phyloP scores from a whole-genome alignment of 2,888 invertebrate species.

The Lysandra bellargus region DNA sequence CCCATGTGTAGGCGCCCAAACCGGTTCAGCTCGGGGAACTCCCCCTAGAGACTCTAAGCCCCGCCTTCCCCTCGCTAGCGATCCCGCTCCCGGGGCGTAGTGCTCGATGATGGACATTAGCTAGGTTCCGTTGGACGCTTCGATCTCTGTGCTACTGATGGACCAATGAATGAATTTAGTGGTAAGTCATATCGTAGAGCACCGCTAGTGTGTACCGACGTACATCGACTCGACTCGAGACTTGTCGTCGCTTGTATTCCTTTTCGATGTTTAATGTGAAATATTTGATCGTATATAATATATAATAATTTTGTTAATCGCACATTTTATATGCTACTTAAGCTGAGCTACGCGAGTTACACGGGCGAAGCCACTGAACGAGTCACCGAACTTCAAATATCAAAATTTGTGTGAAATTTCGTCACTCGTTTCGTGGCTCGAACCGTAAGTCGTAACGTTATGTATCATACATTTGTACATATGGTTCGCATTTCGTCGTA shows the following conservation, averaged over 20 bases:
- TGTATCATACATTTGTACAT: slow-evolving; percentile 21
- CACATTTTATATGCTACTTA: background rate
- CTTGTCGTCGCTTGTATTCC: background rate
- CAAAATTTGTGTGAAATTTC: background rate
- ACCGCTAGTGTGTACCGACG: slow-evolving; percentile 50
- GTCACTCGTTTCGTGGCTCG: background rate
- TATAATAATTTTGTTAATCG: background rate
- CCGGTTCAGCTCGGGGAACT: slow-evolving; percentile 42
- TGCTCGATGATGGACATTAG: background rate
- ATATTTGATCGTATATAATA: background rate
- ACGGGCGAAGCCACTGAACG: background rate
- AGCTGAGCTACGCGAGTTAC: background rate
- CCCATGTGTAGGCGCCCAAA: slow-evolving; percentile 9
- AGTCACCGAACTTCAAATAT: background rate
- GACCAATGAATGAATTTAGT: slow-evolving; percentile 72
- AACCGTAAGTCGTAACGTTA: background rate
- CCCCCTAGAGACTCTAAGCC: slow-evolving; percentile 24
- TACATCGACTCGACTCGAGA: slow-evolving; percentile 26
- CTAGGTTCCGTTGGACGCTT: slow-evolving; percentile 47
- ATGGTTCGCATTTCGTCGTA: background rate
- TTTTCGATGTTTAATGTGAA: background rate
- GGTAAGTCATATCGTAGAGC: slow-evolving; percentile 55
- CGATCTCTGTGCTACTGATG: slow-evolving; percentile 61
- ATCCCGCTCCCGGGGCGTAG: slow-evolving; percentile 43
- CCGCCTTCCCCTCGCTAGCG: slow-evolving; percentile 11